A percentile compares a stretch with the other conserved stretches of the same genome.
phyloP scores from a whole-genome alignment of 1,140 invertebrate species.

The Ladona fulva region DNA sequence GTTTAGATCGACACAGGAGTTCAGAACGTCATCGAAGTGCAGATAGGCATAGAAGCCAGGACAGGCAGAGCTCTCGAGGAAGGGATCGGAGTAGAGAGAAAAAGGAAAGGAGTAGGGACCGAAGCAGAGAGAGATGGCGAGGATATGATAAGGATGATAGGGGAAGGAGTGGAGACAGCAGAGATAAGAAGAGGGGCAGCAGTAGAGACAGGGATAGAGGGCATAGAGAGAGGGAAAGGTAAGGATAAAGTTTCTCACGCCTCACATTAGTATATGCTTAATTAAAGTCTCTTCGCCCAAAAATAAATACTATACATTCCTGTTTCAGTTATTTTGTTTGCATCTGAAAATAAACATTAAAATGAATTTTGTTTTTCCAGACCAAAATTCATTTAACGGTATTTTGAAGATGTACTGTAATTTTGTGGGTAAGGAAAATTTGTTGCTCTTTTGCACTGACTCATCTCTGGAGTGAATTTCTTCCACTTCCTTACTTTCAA shows the following conservation, averaged over 20 bases:
- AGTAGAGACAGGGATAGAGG: not conserved
- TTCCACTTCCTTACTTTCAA: too few species aligned
- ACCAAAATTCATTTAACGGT: not conserved
- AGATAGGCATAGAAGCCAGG: not conserved
- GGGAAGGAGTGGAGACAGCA: not conserved
- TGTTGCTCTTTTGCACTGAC: too few species aligned
- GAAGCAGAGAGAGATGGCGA: not conserved
- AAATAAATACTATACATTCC: not conserved
- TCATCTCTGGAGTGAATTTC: too few species aligned
- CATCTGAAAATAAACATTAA: not conserved
- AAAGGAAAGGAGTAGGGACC: not conserved
- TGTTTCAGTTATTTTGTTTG: not conserved
- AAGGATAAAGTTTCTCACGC: not conserved
- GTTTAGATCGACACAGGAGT: not conserved
- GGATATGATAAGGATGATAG: not conserved
- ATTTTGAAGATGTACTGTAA: not conserved
- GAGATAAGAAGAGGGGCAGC: not conserved
- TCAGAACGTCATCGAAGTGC: not conserved
- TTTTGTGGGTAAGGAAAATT: too few species aligned
- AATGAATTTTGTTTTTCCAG: not conserved
- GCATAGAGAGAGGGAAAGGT: not conserved
- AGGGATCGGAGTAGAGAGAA: not conserved
- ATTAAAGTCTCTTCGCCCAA: not conserved
- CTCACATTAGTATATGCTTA: not conserved
- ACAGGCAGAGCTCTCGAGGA: not conserved